These are phyloP conservation scores for Eupeodes luniger DNA, from an alignment of 2,888 invertebrate species.

Conservation along the genomic window DNA sequence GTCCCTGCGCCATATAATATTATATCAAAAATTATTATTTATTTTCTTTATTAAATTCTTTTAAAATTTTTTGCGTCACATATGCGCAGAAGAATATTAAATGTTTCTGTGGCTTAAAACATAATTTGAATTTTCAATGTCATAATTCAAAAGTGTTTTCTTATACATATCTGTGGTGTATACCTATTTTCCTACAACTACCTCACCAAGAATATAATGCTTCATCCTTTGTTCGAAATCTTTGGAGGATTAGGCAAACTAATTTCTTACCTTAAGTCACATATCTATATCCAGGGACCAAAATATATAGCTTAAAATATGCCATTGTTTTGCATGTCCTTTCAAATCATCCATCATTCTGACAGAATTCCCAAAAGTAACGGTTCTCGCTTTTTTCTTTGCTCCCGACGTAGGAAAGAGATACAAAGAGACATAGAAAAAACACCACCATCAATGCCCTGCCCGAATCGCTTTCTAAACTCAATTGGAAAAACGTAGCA, in stretches of 20 bases:
- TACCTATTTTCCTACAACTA: too few species aligned
- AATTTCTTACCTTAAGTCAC: constrained; percentile 38
- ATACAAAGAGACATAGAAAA: constrained; percentile 16
- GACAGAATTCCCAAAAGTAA: constrained; percentile 56
- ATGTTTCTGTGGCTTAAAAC: too few species aligned
- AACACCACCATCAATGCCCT: constrained; percentile 3
- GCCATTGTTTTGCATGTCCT: constrained; percentile 36
- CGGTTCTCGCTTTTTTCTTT: constrained; percentile 7
- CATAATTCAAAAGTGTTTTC: too few species aligned
- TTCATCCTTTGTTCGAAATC: not conserved
- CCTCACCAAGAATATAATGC: too few species aligned
- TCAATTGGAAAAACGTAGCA: constrained; percentile 63
- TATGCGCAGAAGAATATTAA: too few species aligned
- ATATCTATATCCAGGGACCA: not conserved
- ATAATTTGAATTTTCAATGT: too few species aligned
- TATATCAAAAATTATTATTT: too few species aligned
- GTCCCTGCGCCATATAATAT: too few species aligned
- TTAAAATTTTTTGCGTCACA: too few species aligned
- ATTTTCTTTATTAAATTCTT: too few species aligned
- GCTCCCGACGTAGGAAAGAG: not conserved
- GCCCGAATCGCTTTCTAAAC: constrained; percentile 12
- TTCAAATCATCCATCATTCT: constrained; percentile 54
- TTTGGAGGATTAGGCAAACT: constrained; percentile 39
- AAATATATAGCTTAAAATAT: constrained; percentile 19
- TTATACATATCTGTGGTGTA: too few species aligned